Conservation (phyloP, 2,113 vertebrate genomes). For the Astur gentilis region DNA sequence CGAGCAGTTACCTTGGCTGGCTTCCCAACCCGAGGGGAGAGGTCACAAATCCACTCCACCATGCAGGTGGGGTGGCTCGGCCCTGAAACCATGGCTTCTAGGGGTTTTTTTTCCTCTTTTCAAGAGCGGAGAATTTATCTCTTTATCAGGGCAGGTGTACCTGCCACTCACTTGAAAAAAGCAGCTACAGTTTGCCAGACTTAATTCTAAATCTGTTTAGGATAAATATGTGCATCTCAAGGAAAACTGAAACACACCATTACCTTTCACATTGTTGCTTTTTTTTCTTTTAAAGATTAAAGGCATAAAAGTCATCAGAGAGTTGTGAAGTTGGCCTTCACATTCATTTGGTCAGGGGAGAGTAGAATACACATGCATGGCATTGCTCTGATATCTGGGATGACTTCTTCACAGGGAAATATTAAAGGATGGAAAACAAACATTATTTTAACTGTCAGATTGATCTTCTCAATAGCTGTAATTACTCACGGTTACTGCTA, state of each 20-base stretch:
- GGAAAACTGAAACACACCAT: not conserved
- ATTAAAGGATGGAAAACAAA: conserved; percentile 28
- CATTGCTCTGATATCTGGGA: not conserved
- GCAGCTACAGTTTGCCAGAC: fast-evolving
- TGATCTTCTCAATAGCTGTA: conserved; percentile 30
- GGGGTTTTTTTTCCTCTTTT: no score
- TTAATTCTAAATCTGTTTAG: not conserved
- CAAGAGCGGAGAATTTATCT: no score
- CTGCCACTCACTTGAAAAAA: not conserved
- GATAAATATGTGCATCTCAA: not conserved
- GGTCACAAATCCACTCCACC: no score
- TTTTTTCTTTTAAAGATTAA: not conserved
- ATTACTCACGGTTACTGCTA: conserved; percentile 40
- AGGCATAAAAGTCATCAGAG: not conserved
- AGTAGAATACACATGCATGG: not conserved
- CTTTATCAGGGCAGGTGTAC: no score
- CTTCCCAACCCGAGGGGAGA: no score
- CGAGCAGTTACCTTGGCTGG: no score
- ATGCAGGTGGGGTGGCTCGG: no score
- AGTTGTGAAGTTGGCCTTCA: not conserved
- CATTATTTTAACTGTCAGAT: not conserved
- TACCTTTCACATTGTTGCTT: not conserved
- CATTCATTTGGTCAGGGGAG: not conserved
- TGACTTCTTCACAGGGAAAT: not conserved
- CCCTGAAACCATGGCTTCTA: no score